Percentiles rank a stretch among this genome's conserved stretches.
Conservation (phyloP, 2,797 vertebrate genomes). For the Anguilla anguilla region DNA sequence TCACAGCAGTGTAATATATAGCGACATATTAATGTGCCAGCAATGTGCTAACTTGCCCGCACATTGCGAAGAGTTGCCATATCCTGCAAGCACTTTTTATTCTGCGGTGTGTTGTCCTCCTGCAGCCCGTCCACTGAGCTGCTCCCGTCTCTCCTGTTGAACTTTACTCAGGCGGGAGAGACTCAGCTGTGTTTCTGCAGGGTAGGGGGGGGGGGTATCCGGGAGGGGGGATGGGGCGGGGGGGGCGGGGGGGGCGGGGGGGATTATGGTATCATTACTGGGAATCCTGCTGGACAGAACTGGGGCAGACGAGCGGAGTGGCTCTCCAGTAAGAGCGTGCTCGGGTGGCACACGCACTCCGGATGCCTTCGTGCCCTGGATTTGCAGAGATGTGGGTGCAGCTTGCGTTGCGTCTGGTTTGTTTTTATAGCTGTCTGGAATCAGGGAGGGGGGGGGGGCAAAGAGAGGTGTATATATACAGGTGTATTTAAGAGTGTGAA, state of each 20-base stretch:
- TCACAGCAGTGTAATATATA: background rate
- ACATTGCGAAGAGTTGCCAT: background rate
- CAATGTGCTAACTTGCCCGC: background rate
- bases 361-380: background rate
- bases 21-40: too few species aligned
- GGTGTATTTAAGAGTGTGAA: background rate
- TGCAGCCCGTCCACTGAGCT: background rate
- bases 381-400: background rate
- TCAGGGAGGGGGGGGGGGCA: background rate
- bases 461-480: background rate
- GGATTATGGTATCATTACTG: background rate
- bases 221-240: too few species aligned
- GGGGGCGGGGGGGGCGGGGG: background rate
- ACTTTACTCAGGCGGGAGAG: background rate
- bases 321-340: background rate
- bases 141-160: background rate
- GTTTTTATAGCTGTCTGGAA: conserved; percentile 3
- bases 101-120: conserved; percentile 13
- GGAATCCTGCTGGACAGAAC: conserved; percentile 5
- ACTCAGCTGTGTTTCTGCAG: background rate
- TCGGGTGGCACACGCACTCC: background rate
- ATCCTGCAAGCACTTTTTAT: background rate
- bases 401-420: background rate
- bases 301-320: too few species aligned
- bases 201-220: background rate